Percentiles rank a stretch among this genome's conserved stretches.
Evolutionary conservation across 1,140 invertebrate genomes (phyloP).

Genomic region (Mamestra configurata): DNA sequence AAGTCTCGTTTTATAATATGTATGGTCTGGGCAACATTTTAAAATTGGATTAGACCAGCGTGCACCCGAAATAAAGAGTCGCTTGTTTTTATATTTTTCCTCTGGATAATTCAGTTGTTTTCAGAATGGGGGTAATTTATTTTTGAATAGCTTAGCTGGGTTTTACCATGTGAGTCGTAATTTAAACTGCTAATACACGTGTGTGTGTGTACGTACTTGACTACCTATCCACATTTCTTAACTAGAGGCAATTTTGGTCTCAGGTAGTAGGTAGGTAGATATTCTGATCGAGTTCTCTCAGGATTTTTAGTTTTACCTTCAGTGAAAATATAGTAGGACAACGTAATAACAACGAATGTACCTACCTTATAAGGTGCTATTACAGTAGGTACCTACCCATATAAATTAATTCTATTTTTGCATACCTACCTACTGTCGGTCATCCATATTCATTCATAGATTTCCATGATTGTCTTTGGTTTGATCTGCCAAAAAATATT

Average conservation of each 20-base stretch:
- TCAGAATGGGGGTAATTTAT: constrained; percentile 37
- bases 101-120: constrained; percentile 41
- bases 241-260: too few relatives aligned
- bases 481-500: neutral
- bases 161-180: neutral
- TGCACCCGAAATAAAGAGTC: constrained; percentile 56
- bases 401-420: neutral
- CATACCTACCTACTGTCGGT: neutral
- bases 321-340: too few relatives aligned
- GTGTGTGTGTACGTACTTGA: neutral
- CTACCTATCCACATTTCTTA: neutral
- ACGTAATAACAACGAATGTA: too few relatives aligned
- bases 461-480: neutral
- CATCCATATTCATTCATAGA: constrained; percentile 20
- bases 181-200: neutral
- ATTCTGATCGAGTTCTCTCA: too few relatives aligned
- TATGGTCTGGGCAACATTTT: constrained; percentile 77
- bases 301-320: too few relatives aligned
- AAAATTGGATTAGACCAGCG: constrained; percentile 71
- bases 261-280: too few relatives aligned
- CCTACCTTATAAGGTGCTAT: too few relatives aligned
- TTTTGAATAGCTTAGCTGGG: constrained; percentile 21
- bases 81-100: constrained; percentile 50
- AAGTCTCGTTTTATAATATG: constrained; percentile 83
- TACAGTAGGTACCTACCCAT: neutral